Conservation (phyloP, 2,797 vertebrate genomes). For the Anguilla obscura region DNA sequence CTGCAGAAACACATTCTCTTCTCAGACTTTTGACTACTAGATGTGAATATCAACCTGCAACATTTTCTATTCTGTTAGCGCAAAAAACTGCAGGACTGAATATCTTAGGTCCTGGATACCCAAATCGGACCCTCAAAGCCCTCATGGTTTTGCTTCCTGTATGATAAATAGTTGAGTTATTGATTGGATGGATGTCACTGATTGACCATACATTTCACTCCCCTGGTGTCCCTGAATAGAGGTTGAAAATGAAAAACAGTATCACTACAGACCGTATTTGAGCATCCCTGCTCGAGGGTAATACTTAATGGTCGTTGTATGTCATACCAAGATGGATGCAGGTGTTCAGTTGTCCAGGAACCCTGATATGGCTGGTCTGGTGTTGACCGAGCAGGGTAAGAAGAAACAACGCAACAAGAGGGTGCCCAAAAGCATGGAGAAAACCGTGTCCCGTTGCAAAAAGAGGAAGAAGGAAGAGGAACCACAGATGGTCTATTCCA, state of each 20-base stretch:
- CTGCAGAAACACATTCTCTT: neutral
- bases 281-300: neutral
- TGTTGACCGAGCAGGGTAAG: constrained; percentile 65
- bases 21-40: neutral
- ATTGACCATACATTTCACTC: neutral
- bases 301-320: neutral
- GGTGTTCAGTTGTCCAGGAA: constrained; percentile 63
- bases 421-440: constrained; percentile 75
- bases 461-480: constrained; percentile 88
- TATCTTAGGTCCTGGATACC: neutral
- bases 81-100: neutral
- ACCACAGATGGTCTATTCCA: constrained; percentile 64
- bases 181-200: neutral
- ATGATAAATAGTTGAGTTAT: neutral
- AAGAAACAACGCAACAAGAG: constrained; percentile 85
- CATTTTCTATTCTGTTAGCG: neutral
- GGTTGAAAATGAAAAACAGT: neutral
- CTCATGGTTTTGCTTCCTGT: neutral
- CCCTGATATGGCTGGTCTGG: constrained; percentile 65
- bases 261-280: neutral
- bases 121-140: neutral
- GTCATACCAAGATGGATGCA: constrained; percentile 57
- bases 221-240: neutral
- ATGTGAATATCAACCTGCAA: neutral
- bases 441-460: constrained; percentile 80